These are phyloP conservation scores for Drosophila ambigua DNA, from an alignment of 1,140 invertebrate genomes.

Conservation along the genomic window DNA sequence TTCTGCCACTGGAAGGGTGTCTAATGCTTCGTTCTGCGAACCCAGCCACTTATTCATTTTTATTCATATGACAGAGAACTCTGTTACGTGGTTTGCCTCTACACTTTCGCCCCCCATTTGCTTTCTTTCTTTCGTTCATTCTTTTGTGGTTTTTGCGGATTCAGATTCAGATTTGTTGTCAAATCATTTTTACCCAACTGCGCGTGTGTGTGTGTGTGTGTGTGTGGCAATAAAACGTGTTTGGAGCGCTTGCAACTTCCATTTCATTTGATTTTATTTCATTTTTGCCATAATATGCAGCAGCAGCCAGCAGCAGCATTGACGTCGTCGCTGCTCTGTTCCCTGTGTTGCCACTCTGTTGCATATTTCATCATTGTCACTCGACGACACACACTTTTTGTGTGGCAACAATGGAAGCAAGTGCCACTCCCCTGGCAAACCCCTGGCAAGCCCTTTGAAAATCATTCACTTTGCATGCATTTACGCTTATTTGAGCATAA, in stretches of 20 bases:
- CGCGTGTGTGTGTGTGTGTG: constrained; percentile 34
- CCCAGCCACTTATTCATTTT: too few relatives aligned
- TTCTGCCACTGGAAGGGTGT: too few relatives aligned
- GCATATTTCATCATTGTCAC: constrained; percentile 68
- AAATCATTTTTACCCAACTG: constrained; percentile 45
- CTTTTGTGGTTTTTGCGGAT: constrained; percentile 31
- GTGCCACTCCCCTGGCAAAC: not conserved
- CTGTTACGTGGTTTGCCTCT: constrained; percentile 1
- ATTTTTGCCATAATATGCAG: constrained; percentile 66
- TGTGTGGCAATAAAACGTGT: constrained; percentile 75
- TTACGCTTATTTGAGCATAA: constrained; percentile 80
- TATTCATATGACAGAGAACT: too few relatives aligned
- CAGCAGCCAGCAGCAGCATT: constrained; percentile 24
- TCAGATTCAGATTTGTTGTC: constrained; percentile 70
- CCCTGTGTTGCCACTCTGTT: constrained; percentile 16
- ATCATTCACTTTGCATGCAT: constrained; percentile 57
- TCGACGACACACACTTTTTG: constrained; percentile 56
- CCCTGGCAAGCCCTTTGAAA: constrained; percentile 3
- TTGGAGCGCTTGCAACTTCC: constrained; percentile 69
- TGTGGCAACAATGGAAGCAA: constrained; percentile 66
- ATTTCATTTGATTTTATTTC: constrained; percentile 71
- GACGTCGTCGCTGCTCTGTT: constrained; percentile 22
- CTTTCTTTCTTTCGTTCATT: constrained; percentile 9
- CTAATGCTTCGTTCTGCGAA: too few relatives aligned
- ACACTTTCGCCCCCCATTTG: not conserved